Conservation (phyloP, 2,888 invertebrate species). For the Synanthedon andrenaeformis region DNA sequence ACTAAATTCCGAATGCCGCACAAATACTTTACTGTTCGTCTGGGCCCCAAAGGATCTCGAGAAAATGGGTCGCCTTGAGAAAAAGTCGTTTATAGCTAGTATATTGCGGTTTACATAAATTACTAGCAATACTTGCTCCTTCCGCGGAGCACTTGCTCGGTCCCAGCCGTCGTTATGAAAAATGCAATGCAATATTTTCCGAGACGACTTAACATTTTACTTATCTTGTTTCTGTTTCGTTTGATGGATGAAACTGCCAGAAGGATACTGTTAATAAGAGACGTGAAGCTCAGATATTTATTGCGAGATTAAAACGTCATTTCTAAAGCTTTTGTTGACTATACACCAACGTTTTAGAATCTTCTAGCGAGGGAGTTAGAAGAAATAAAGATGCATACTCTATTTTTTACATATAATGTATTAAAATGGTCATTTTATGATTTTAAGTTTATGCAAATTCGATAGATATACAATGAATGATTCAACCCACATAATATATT, state of each 20-base stretch:
- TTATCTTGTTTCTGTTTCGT: neutral
- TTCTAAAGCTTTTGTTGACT: too few species aligned
- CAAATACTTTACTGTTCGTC: neutral
- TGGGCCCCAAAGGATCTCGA: neutral
- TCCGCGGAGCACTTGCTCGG: neutral
- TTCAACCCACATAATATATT: too few species aligned
- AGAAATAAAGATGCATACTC: too few species aligned
- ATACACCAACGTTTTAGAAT: too few species aligned
- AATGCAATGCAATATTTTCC: neutral
- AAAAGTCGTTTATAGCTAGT: neutral
- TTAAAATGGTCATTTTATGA: too few species aligned
- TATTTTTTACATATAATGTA: too few species aligned
- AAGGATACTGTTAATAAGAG: too few species aligned
- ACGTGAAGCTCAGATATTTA: too few species aligned
- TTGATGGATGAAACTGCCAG: neutral
- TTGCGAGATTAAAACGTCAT: too few species aligned
- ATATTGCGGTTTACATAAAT: neutral
- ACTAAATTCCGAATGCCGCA: neutral
- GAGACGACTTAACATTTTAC: neutral
- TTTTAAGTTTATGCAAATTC: too few species aligned
- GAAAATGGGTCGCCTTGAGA: neutral
- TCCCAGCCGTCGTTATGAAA: neutral
- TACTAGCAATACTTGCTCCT: neutral
- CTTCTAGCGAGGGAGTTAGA: too few species aligned
- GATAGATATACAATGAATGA: too few species aligned